Evolutionary conservation across 2,888 invertebrate genomes (phyloP).

Genomic region (Thumatha senex): DNA sequence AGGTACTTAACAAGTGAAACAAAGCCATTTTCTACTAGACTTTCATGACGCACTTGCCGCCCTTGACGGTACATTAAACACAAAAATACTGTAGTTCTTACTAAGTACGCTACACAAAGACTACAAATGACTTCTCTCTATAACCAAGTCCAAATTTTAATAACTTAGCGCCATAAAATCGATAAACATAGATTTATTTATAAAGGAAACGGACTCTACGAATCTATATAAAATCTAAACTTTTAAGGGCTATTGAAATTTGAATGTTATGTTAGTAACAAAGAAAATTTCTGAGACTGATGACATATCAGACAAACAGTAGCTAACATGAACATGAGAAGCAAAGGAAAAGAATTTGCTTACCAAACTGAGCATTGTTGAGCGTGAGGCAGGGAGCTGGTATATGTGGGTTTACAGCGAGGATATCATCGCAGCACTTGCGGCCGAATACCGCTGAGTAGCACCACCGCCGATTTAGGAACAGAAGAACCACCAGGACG

Average conservation of each 20-base stretch:
- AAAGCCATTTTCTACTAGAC: slow-evolving; percentile 34
- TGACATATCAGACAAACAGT: slow-evolving; percentile 24
- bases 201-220: slow-evolving; percentile 25
- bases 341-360: slow-evolving; percentile 39
- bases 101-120: slow-evolving; percentile 39
- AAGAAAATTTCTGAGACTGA: slow-evolving; percentile 29
- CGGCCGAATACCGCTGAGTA: slow-evolving; percentile 64
- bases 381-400: slow-evolving; percentile 60
- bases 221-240: slow-evolving; percentile 14
- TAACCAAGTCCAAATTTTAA: slow-evolving; percentile 28
- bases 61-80: slow-evolving; percentile 51
- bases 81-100: slow-evolving; percentile 41
- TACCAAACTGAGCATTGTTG: slow-evolving; percentile 76
- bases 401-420: slow-evolving; percentile 69
- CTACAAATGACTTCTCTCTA: slow-evolving; percentile 34
- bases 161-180: slow-evolving; percentile 39
- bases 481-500: slow-evolving; percentile 92
- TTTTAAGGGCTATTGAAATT: slow-evolving; percentile 7
- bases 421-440: slow-evolving; percentile 73
- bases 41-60: slow-evolving; percentile 48
- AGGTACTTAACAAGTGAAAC: slow-evolving; percentile 22
- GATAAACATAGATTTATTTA: slow-evolving; percentile 26
- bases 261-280: slow-evolving; percentile 31
- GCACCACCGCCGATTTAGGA: slow-evolving; percentile 90
- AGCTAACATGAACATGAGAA: slow-evolving; percentile 37